A percentile compares a stretch with the other conserved stretches of the same genome.
phyloP scores from a whole-genome alignment of 2,797 vertebrate species.

The Aselliscus stoliczkanus region DNA sequence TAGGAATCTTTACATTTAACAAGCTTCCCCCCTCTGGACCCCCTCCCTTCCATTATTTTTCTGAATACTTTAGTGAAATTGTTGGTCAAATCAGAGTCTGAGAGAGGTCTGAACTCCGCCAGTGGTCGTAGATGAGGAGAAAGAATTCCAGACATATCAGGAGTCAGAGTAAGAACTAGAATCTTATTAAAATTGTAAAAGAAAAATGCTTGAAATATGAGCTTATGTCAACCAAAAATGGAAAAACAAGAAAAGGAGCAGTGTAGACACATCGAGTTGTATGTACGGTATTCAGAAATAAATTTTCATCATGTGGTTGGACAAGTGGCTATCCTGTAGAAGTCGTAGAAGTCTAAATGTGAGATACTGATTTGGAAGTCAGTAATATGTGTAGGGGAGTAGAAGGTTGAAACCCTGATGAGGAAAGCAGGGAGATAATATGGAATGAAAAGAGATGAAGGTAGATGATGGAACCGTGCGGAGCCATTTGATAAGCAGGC shows the following conservation, averaged over 20 bases:
- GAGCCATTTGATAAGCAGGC: too few species aligned
- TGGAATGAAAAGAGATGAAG: too few species aligned
- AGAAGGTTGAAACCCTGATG: too few species aligned
- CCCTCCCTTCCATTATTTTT: too few species aligned
- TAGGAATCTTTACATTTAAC: not conserved
- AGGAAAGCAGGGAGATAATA: too few species aligned
- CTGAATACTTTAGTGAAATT: not conserved
- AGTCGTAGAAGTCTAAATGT: not conserved
- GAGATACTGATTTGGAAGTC: not conserved
- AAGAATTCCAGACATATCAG: not conserved
- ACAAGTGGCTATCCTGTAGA: too few species aligned
- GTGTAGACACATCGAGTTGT: not conserved
- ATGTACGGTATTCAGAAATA: not conserved
- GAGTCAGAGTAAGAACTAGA: not conserved
- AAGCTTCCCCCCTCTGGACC: too few species aligned
- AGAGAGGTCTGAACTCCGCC: not conserved
- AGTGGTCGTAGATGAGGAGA: not conserved
- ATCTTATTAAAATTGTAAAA: not conserved
- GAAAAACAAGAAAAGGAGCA: not conserved
- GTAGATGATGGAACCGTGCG: too few species aligned
- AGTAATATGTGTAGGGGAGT: too few species aligned
- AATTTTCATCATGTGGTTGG: not conserved
- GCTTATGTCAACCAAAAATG: not conserved
- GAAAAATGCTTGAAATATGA: not conserved
- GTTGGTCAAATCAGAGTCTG: not conserved